Percentiles rank a stretch among this genome's conserved stretches.
These are phyloP conservation scores for Hyppa rectilinea DNA, from an alignment of 2,888 invertebrate species.

Conservation along the genomic window DNA sequence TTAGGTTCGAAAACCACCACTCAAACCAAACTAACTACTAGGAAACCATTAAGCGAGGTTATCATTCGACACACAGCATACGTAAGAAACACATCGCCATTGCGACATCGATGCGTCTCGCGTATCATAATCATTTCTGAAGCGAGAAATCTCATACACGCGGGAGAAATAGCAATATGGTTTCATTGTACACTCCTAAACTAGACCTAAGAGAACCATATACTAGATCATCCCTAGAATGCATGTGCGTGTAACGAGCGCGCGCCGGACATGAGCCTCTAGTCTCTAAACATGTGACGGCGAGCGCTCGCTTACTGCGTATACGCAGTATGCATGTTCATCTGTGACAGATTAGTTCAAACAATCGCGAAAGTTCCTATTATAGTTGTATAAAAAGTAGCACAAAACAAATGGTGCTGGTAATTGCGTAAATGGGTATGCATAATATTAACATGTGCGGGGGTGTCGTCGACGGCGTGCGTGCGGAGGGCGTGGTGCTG, in stretches of 20 bases:
- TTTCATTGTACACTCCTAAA: slow-evolving; percentile 66
- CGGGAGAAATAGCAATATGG: slow-evolving; percentile 74
- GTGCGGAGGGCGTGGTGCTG: slow-evolving; percentile 89
- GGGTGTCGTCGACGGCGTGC: slow-evolving; percentile 83
- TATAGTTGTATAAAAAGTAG: slow-evolving; percentile 52
- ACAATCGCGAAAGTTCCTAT: slow-evolving; percentile 57
- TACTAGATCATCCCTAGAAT: slow-evolving; percentile 72
- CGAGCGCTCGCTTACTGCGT: slow-evolving; percentile 57
- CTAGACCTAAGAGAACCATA: slow-evolving; percentile 74
- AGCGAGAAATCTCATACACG: slow-evolving; percentile 77
- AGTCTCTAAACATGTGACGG: slow-evolving; percentile 34
- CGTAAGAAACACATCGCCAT: slow-evolving; percentile 69
- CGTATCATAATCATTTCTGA: slow-evolving; percentile 75
- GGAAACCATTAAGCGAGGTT: slow-evolving; percentile 87
- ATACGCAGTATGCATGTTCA: slow-evolving; percentile 67
- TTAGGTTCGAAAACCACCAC: slow-evolving; percentile 87
- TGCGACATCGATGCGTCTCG: slow-evolving; percentile 76
- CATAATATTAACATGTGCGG: slow-evolving; percentile 72
- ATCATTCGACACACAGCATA: slow-evolving; percentile 80
- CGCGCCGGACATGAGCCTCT: slow-evolving; percentile 44
- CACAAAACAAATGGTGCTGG: slow-evolving; percentile 65
- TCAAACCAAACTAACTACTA: slow-evolving; percentile 88
- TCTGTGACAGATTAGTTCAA: slow-evolving; percentile 69
- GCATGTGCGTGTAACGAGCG: slow-evolving; percentile 65
- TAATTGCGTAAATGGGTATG: slow-evolving; percentile 63